These are phyloP conservation scores for Cordilura impudica DNA, from an alignment of 2,888 invertebrate genomes.

Conservation along the genomic window DNA sequence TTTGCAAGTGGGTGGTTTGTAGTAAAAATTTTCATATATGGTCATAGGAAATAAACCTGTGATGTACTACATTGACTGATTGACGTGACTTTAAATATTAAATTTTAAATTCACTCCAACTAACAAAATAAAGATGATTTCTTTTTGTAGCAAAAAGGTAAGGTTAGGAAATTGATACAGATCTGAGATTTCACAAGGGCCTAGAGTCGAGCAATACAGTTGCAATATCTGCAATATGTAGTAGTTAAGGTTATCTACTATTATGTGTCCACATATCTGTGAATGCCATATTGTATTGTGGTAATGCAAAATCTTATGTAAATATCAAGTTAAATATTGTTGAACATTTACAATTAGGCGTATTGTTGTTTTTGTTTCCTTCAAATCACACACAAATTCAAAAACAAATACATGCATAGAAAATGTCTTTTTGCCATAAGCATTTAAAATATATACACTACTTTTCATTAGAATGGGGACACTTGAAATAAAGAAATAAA, in stretches of 20 bases:
- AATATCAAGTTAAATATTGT: background rate
- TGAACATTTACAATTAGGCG: slow-evolving; percentile 15
- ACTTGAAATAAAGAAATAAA: background rate
- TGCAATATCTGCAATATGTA: too few relatives aligned
- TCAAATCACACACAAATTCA: too few relatives aligned
- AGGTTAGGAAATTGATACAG: too few relatives aligned
- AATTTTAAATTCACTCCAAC: background rate
- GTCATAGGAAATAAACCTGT: slow-evolving; percentile 2
- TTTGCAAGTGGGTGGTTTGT: slow-evolving; percentile 22
- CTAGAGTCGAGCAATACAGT: too few relatives aligned
- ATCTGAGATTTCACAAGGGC: too few relatives aligned
- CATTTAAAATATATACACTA: background rate
- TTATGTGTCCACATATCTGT: too few relatives aligned
- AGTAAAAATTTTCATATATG: slow-evolving; percentile 29
- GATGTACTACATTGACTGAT: background rate
- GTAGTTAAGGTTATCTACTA: too few relatives aligned
- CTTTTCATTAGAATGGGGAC: background rate
- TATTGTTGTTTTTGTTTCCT: too few relatives aligned
- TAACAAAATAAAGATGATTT: too few relatives aligned
- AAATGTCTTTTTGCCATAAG: slow-evolving; percentile 2
- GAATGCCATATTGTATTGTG: too few relatives aligned
- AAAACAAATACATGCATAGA: background rate
- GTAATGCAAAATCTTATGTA: background rate
- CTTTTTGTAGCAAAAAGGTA: too few relatives aligned
- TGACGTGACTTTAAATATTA: background rate